Evolutionary conservation across 2,113 vertebrate genomes (phyloP).

Genomic region (Anarhynchus alexandrinus): DNA sequence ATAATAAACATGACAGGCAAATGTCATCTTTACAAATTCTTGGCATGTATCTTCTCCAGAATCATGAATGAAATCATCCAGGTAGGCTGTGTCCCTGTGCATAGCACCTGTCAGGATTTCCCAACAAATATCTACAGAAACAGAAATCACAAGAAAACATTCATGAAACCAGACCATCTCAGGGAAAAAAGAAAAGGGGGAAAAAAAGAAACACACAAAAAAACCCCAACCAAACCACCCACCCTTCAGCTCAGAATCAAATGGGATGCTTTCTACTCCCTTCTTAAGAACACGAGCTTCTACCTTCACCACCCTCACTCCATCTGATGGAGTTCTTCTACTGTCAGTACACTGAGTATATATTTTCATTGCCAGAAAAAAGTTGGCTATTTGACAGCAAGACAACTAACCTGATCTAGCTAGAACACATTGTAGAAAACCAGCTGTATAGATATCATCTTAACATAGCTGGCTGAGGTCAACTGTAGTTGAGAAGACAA

Average conservation of each 20-base stretch:
- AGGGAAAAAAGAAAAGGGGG: background rate
- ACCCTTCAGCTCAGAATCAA: background rate
- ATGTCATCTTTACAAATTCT: background rate
- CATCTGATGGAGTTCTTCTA: background rate
- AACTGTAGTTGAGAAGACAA: background rate
- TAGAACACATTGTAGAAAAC: background rate
- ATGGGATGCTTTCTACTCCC: background rate
- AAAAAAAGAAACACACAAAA: background rate
- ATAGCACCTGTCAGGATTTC: background rate
- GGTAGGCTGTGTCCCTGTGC: background rate
- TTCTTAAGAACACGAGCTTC: background rate
- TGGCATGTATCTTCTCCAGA: background rate
- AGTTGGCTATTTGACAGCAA: background rate
- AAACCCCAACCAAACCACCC: background rate
- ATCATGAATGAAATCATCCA: background rate
- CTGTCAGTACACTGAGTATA: background rate
- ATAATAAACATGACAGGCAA: background rate
- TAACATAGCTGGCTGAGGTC: background rate
- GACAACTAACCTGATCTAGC: background rate
- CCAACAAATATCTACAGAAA: background rate
- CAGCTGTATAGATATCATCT: background rate
- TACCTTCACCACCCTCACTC: background rate
- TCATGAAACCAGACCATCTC: background rate
- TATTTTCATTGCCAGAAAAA: background rate
- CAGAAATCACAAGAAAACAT: background rate